A percentile compares a stretch with the other conserved stretches of the same genome.
These are phyloP conservation scores for Chionodraco myersi DNA, from an alignment of 2,113 vertebrate genomes.

Conservation along the genomic window DNA sequence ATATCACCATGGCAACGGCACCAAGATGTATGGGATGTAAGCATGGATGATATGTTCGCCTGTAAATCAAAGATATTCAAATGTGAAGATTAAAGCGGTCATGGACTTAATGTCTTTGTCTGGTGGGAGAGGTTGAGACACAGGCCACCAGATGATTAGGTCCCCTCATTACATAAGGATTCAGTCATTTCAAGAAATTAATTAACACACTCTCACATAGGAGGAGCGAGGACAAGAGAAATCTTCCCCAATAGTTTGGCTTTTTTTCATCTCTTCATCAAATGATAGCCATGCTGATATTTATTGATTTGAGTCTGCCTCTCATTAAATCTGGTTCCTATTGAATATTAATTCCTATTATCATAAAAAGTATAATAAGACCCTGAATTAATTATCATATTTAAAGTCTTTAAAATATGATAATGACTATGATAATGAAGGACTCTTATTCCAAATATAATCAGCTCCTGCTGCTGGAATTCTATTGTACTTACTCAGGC, in stretches of 20 bases:
- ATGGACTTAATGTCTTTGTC: conserved; percentile 69
- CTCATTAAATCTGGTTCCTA: conserved; percentile 56
- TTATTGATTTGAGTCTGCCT: conserved; percentile 58
- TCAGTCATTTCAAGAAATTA: conserved; percentile 74
- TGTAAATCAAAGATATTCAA: conserved; percentile 76
- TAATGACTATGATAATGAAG: conserved; percentile 32
- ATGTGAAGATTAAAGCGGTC: conserved; percentile 67
- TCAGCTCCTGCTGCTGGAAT: conserved; percentile 22
- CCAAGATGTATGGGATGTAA: conserved; percentile 61
- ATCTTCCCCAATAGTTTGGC: conserved; percentile 20
- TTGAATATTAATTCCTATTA: conserved; percentile 51
- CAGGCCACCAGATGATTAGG: conserved; percentile 70
- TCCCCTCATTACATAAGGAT: conserved; percentile 74
- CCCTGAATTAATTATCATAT: conserved; percentile 35
- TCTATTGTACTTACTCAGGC: not conserved
- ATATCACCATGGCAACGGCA: conserved; percentile 69
- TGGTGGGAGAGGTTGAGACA: conserved; percentile 64
- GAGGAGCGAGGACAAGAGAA: not conserved
- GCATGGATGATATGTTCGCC: conserved; percentile 52
- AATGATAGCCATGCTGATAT: conserved; percentile 40
- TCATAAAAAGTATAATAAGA: conserved; percentile 51
- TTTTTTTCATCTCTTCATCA: conserved; percentile 52
- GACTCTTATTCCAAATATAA: conserved; percentile 39
- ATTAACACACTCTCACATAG: conserved; percentile 60
- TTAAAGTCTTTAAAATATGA: conserved; percentile 38